Conservation (phyloP, 2,113 vertebrate species). For the Zosterops pallidus region DNA sequence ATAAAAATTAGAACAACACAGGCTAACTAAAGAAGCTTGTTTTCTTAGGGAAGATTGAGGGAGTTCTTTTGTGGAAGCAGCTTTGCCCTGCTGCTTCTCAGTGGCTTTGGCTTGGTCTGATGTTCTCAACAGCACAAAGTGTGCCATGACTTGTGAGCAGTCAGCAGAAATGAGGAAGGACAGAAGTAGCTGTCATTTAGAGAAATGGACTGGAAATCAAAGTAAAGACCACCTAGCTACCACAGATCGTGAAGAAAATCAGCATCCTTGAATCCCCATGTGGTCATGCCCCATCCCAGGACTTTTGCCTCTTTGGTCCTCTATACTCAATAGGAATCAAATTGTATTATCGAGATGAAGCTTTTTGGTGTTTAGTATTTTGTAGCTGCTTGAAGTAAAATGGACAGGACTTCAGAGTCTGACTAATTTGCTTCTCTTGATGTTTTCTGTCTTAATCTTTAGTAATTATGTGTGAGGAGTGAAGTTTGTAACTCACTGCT, state of each 20-base stretch:
- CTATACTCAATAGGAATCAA: background rate
- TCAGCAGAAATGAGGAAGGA: background rate
- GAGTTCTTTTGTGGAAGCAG: background rate
- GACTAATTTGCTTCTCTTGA: background rate
- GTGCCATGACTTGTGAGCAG: accelerated
- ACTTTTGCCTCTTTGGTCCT: background rate
- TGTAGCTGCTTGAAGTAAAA: background rate
- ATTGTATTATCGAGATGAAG: background rate
- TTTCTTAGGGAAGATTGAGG: background rate
- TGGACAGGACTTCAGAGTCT: background rate
- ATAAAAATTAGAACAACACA: background rate
- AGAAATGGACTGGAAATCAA: background rate
- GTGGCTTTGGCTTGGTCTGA: background rate
- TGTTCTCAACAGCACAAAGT: accelerated
- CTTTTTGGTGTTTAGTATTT: background rate
- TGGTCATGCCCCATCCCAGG: background rate
- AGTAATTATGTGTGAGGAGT: background rate
- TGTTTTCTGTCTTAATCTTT: background rate
- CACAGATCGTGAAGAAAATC: background rate
- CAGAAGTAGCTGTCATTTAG: background rate
- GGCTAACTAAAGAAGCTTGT: background rate
- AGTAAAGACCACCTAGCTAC: background rate
- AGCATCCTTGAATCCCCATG: background rate
- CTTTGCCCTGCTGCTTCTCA: background rate
- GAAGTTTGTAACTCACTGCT: background rate